Base-by-base conservation (phyloP, 1,140 invertebrate genomes). In the Lordiphosa stackelbergi region DNA sequence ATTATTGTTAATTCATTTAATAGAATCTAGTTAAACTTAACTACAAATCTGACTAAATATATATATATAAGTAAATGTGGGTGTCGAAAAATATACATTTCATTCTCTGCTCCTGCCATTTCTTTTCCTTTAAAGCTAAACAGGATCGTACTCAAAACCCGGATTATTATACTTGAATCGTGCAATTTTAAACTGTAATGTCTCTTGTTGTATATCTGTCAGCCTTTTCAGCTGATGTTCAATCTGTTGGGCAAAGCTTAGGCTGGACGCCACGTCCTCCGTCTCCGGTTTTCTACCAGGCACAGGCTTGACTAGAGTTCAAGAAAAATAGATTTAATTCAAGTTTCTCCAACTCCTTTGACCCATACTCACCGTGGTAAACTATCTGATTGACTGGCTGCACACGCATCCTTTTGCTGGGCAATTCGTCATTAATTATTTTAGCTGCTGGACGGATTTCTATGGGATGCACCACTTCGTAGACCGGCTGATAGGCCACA, bases 101-200 rank as follows among this genome's bases (percentile, higher is more conserved):
- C 1, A 40, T 53, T 53, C 11, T 22, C 62, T 66, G 57, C 19
- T 24, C 35, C 5, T 1, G 0, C 7, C 0, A 28, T 5, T 28
- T 28, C 6, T 6, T 5, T 22, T 3, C 0, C 5, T 0, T 8
- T 31, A 31, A 8, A 31, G 7, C 28, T 48, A 34, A 7, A 61
- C 60, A 3, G 58, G 64, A 22, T 61, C 36, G 10, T 69, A 83
- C 5, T 83, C 66, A 52, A 87, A 87, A 10, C 85, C 85, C 10
- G 85, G 85, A 79, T 87, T 87, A 8, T 85, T 87, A 41, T 85
- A 87, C 24, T 87, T 86, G n/a, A 85, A 87, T 4, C 79, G 66
- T 13, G 84, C 85, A 41, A 87, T 84, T 51, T 86, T 78, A 37
- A 87, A 87, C 41, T 75, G 72, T 12, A 87, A 58, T 28, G 72